Base-by-base conservation (phyloP, 1,140 invertebrate species). In the Asobara japonica region DNA sequence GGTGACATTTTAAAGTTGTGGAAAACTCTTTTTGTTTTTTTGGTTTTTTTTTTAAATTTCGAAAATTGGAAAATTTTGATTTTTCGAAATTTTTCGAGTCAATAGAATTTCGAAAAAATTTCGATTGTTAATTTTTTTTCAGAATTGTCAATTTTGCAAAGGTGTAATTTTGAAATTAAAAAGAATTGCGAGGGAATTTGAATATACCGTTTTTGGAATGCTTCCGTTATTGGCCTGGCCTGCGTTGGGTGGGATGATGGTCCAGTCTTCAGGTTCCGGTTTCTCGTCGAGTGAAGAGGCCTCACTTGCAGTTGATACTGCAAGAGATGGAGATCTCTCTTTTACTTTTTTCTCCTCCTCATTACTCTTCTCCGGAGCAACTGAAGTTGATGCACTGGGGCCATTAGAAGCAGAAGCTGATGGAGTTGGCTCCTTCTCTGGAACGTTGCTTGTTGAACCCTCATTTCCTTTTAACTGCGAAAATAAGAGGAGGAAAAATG, bases 191-290 rank as follows among this genome's bases (percentile, higher is more conserved):
- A 45, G 48, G 8, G 6, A 48, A 25, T 41, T 66, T 30, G 3
- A 62, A 60, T 22, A n/a, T 75, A 80, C 78, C 64, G 75, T 48
- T 38, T 72, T 75, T 10, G 48, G 56, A 20, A 16, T 2, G 22
- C 7, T 16, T 29, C 30, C 74, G 16, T 30, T 33, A 18, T 8
- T 8, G 31, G 0, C 10, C 4, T n/a, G 8, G 64, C n/a, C n/a
- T n/a, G n/a, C n/a, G n/a, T n/a, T 60, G 0, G 45, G 22, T 56
- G 41, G 25, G 22, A 69, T 11, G 11, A 85, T 69, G 7, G 83
- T 84, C 84, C 84, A 85, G 18, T 77, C 83, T n/a, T 81, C 82
- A 29, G 73, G 70, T 33, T 80, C 80, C 20, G 61, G 61, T 10
- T 20, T n/a, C 33, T 69, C 33, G 7, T 48, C 45, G 18, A 2